Conservation (phyloP, 2,113 vertebrate genomes). For the Dascyllus trimaculatus region DNA sequence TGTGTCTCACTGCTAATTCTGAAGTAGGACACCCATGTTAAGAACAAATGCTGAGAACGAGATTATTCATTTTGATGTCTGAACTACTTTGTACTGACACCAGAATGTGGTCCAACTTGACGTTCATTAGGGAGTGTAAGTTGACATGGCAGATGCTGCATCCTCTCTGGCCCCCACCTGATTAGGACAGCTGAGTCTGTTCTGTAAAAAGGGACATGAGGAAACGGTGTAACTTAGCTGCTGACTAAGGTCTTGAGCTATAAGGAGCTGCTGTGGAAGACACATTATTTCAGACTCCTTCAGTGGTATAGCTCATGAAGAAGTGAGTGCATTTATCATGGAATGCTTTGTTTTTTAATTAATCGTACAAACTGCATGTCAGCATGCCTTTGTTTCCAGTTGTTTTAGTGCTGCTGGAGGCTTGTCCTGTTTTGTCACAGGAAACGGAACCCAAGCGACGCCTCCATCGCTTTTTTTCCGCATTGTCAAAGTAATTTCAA, state of each 20-base stretch:
- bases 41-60: constrained; percentile 31
- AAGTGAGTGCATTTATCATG: constrained; percentile 68
- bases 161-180: constrained; percentile 62
- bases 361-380: constrained; percentile 51
- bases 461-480: neutral
- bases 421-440: constrained; percentile 40
- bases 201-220: constrained; percentile 50
- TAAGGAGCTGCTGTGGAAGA: constrained; percentile 58
- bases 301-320: constrained; percentile 49
- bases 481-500: constrained; percentile 44
- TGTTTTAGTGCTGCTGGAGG: constrained; percentile 2
- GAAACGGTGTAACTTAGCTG: constrained; percentile 55
- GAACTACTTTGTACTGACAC: constrained; percentile 51
- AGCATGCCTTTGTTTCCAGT: constrained; percentile 58
- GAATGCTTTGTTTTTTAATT: constrained; percentile 72
- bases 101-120: constrained; percentile 43
- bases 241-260: constrained; percentile 68
- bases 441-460: constrained; percentile 22
- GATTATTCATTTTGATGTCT: constrained; percentile 55
- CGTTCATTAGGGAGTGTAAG: constrained; percentile 52
- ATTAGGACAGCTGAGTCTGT: constrained; percentile 62
- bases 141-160: constrained; percentile 63
- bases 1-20: constrained; percentile 35
- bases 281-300: constrained; percentile 66
- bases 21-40: constrained; percentile 59